Conservation (phyloP, 2,888 invertebrate species). For the Euproctis similis region DNA sequence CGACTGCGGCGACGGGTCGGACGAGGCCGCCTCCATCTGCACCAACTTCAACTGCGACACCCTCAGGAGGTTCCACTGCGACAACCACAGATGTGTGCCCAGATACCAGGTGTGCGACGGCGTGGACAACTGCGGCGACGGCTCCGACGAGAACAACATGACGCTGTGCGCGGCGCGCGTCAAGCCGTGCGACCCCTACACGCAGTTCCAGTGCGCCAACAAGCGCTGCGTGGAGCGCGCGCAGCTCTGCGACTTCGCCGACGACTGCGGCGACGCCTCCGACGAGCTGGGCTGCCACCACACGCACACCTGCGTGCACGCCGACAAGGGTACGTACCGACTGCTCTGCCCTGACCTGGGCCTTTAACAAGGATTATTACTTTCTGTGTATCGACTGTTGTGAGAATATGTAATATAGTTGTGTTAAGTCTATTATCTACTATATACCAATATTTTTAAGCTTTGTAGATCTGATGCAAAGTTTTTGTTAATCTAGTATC, state of each 20-base stretch:
- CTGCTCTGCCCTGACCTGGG: no score
- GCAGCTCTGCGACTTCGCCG: constrained; percentile 90
- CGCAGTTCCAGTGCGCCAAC: constrained; percentile 92
- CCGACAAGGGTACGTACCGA: constrained; percentile 48
- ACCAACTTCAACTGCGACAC: constrained; percentile 91
- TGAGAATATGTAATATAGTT: no score
- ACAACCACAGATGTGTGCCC: constrained; percentile 90
- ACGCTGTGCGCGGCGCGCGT: constrained; percentile 87
- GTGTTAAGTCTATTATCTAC: no score
- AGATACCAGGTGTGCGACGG: constrained; percentile 92
- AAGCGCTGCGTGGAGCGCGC: constrained; percentile 86
- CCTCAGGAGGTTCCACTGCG: constrained; percentile 89
- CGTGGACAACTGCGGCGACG: constrained; percentile 94
- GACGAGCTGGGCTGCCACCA: constrained; percentile 94
- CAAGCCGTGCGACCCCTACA: constrained; percentile 83
- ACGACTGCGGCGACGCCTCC: constrained; percentile 93
- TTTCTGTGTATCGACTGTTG: no score
- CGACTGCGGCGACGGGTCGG: constrained; percentile 94
- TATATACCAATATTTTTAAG: no score
- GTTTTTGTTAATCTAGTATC: no score
- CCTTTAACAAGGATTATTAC: no score
- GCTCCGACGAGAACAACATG: constrained; percentile 96
- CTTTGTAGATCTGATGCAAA: no score
- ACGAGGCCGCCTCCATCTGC: constrained; percentile 88
- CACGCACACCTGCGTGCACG: constrained; percentile 71